Percentiles rank a stretch among this genome's conserved stretches.
These are phyloP conservation scores for Glyphotaelius pellucidus DNA, from an alignment of 2,888 invertebrate species.

Conservation along the genomic window DNA sequence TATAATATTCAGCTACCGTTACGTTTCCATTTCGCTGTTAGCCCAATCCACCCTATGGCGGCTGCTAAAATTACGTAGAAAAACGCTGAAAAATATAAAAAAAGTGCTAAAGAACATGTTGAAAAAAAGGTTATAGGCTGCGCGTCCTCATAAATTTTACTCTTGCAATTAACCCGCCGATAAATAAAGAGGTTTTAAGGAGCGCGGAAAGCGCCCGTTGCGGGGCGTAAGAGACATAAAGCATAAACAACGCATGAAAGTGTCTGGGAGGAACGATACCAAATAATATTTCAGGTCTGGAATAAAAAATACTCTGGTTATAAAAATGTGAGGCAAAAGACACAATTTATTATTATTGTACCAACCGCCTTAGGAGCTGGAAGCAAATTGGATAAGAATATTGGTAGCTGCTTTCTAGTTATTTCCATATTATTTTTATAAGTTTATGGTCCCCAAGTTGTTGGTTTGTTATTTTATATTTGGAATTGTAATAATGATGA, in stretches of 20 bases:
- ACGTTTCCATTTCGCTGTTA: neutral
- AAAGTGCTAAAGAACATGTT: neutral
- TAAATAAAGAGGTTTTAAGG: conserved; percentile 39
- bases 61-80: neutral
- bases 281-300: neutral
- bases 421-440: neutral
- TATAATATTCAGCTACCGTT: neutral
- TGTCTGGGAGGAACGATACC: neutral
- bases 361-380: neutral
- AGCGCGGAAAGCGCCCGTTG: neutral
- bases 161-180: conserved; percentile 34
- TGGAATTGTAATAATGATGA: neutral
- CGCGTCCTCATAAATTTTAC: conserved; percentile 33
- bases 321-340: neutral
- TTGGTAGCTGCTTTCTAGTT: neutral
- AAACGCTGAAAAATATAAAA: neutral
- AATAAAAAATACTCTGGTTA: neutral
- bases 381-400: neutral
- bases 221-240: neutral
- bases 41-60: neutral
- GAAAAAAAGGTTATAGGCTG: conserved; percentile 47
- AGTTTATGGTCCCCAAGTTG: neutral
- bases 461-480: neutral
- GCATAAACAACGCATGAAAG: neutral
- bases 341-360: neutral